phyloP scores from a whole-genome alignment of 2,113 vertebrate species.

The Malurus cyaneus region DNA sequence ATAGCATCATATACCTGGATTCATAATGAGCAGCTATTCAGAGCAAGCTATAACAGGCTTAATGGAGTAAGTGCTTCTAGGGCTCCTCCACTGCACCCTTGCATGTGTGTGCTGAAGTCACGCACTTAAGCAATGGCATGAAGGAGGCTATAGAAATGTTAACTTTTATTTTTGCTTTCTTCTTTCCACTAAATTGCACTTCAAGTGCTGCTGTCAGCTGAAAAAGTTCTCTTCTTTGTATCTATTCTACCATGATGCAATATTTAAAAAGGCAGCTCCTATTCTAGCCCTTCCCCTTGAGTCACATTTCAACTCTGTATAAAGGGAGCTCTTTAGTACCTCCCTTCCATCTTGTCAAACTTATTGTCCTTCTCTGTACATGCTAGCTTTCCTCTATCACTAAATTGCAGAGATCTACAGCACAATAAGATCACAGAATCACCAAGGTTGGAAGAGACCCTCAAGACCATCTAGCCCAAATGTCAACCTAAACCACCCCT shows the following conservation, averaged over 20 bases:
- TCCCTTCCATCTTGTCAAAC: not conserved
- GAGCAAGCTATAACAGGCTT: not conserved
- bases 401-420: not conserved
- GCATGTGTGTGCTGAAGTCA: not conserved
- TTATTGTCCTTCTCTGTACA: not conserved
- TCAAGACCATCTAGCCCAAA: not conserved
- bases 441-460: not conserved
- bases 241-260: not conserved
- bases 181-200: not conserved
- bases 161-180: not conserved
- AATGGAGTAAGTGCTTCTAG: not conserved
- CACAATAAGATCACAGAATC: not conserved
- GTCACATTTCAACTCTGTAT: not conserved
- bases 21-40: not conserved
- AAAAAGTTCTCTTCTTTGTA: not conserved
- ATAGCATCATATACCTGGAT: not conserved
- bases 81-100: not conserved
- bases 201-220: not conserved
- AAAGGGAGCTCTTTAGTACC: not conserved
- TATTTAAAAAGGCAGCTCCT: not conserved
- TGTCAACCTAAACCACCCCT: not conserved
- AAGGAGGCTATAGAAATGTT: not conserved
- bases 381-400: not conserved
- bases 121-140: not conserved
- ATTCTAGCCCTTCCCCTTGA: not conserved